phyloP scores from a whole-genome alignment of 1,140 invertebrate genomes.

The Sipha flava region DNA sequence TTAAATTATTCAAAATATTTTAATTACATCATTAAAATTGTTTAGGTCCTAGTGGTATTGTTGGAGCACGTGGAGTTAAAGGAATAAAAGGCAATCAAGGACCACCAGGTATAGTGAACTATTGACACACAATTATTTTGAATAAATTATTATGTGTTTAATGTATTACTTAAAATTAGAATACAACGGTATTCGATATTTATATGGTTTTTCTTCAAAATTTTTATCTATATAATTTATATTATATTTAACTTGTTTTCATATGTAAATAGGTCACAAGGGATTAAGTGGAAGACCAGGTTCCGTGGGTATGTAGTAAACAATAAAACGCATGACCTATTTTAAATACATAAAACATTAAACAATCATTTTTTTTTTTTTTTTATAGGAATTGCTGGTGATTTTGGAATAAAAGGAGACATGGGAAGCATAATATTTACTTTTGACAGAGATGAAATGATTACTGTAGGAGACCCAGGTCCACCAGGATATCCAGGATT shows the following conservation, averaged over 20 bases:
- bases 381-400: slow-evolving; percentile 41
- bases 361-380: too few species aligned
- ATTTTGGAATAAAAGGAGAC: slow-evolving; percentile 44
- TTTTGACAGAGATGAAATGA: background rate
- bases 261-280: background rate
- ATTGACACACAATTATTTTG: too few species aligned
- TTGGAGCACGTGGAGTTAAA: slow-evolving; percentile 48
- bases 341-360: background rate
- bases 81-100: slow-evolving; percentile 53
- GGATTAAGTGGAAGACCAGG: background rate
- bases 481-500: background rate
- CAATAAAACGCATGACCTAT: background rate
- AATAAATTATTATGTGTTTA: too few species aligned
- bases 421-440: slow-evolving; percentile 38
- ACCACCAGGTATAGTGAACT: slow-evolving; percentile 38
- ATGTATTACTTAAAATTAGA: too few species aligned
- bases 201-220: too few species aligned
- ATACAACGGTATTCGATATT: too few species aligned
- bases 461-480: background rate
- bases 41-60: slow-evolving; percentile 39
- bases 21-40: too few species aligned
- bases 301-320: background rate
- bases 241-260: too few species aligned
- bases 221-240: too few species aligned
- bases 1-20: too few species aligned